Evolutionary conservation across 1,140 invertebrate species (phyloP).

Genomic region (Pectinophora gossypiella): DNA sequence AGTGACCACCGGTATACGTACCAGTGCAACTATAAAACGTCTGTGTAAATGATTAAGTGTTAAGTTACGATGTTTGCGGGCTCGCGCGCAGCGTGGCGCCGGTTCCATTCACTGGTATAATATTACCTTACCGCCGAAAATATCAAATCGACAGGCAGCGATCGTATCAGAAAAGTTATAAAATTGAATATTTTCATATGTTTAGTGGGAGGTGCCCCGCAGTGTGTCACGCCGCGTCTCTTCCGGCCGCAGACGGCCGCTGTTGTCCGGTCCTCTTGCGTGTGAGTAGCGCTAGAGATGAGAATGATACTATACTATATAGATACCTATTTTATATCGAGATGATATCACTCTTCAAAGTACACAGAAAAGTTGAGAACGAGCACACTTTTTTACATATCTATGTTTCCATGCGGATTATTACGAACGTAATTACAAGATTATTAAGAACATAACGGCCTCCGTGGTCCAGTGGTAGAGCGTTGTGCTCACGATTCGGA

Average conservation of each 20-base stretch:
- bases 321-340: too few relatives aligned
- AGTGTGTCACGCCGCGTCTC: conserved; percentile 31
- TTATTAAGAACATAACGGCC: too few relatives aligned
- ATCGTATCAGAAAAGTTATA: conserved; percentile 71
- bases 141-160: conserved; percentile 69
- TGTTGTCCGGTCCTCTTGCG: too few relatives aligned
- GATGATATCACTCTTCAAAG: too few relatives aligned
- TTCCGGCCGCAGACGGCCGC: conserved; percentile 34
- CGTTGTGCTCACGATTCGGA: too few relatives aligned
- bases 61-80: conserved; percentile 57
- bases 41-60: conserved; percentile 68
- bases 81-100: conserved; percentile 57
- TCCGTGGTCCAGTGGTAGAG: too few relatives aligned
- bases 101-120: conserved; percentile 60
- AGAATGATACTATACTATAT: too few relatives aligned
- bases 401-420: too few relatives aligned
- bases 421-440: too few relatives aligned
- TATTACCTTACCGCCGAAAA: conserved; percentile 71
- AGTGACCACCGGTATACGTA: neutral
- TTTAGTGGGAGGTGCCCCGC: conserved; percentile 40
- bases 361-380: too few relatives aligned
- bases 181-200: conserved; percentile 72
- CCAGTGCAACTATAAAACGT: conserved; percentile 62
- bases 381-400: too few relatives aligned
- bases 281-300: too few relatives aligned